Percentiles rank a stretch among this genome's conserved stretches.
Evolutionary conservation across 2,113 vertebrate genomes (phyloP).

Genomic region (Pogonocichla stellata): DNA sequence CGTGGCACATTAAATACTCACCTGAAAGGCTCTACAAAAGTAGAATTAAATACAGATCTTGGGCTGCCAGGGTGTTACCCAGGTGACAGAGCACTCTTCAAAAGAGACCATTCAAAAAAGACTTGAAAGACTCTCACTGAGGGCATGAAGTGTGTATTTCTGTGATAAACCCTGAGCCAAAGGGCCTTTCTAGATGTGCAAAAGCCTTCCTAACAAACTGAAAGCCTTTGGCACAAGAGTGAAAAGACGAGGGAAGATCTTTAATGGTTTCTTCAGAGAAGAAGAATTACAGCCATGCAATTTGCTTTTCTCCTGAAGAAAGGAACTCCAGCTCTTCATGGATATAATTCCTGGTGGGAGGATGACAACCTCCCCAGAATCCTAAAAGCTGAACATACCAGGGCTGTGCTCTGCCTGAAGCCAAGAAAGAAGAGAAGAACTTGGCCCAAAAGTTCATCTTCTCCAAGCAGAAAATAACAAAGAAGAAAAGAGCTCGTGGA

Average conservation of each 20-base stretch:
- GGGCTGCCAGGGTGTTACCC: background rate
- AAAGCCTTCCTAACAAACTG: background rate
- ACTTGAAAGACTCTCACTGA: background rate
- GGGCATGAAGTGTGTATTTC: background rate
- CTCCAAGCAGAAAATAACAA: background rate
- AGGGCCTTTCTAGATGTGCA: background rate
- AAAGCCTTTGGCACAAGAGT: background rate
- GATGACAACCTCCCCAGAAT: background rate
- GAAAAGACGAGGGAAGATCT: background rate
- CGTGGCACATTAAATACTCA: background rate
- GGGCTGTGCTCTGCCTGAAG: background rate
- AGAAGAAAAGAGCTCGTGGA: background rate
- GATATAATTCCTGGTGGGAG: background rate
- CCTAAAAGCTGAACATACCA: background rate
- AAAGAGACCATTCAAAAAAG: constrained; percentile 41
- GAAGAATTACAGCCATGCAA: background rate
- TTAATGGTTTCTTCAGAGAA: background rate
- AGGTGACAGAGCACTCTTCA: constrained; percentile 28
- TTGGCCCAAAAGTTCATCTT: background rate
- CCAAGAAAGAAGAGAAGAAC: background rate
- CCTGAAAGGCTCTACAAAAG: background rate
- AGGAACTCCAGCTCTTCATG: background rate
- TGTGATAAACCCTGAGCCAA: background rate
- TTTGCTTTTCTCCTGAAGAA: background rate
- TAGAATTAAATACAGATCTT: constrained; percentile 53